phyloP scores from a whole-genome alignment of 2,113 vertebrate genomes.

The Brevimyrus niger region DNA sequence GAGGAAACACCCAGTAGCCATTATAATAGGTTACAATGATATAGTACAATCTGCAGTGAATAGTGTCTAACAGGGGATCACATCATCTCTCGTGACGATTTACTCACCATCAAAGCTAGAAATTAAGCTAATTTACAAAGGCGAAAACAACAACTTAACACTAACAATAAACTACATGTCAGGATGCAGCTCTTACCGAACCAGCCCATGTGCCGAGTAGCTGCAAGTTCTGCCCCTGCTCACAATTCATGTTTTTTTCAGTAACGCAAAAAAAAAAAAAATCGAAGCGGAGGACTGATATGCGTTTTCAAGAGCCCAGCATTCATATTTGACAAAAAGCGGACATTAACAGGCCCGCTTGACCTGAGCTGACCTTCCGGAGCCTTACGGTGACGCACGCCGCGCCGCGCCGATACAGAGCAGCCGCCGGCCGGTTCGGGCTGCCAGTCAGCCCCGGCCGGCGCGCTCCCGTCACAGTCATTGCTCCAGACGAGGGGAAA shows the following conservation, averaged over 20 bases:
- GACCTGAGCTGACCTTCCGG: slow-evolving; percentile 52
- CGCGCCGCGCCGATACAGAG: neutral
- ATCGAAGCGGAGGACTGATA: neutral
- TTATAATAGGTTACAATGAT: neutral
- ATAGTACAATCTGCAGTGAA: neutral
- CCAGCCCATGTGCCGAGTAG: neutral
- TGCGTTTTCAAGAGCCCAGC: slow-evolving; percentile 5
- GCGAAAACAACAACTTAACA: neutral
- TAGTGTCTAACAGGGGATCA: neutral
- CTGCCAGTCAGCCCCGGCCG: too few relatives aligned
- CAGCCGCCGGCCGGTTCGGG: too few relatives aligned
- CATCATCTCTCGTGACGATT: neutral
- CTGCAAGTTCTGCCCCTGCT: neutral
- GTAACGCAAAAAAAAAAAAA: neutral
- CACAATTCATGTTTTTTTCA: neutral
- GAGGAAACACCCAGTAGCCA: neutral
- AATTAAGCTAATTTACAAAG: neutral
- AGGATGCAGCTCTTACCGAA: neutral
- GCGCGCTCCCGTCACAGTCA: neutral
- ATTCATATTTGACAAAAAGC: slow-evolving; percentile 34
- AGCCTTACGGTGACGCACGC: neutral
- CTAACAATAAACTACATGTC: neutral
- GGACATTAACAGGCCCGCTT: slow-evolving; percentile 52
- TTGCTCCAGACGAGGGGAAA: neutral
- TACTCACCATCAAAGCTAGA: neutral